Evolutionary conservation across 64 coral and sea anemone species (phyloP).

Genomic region (Pocillopora verrucosa): DNA sequence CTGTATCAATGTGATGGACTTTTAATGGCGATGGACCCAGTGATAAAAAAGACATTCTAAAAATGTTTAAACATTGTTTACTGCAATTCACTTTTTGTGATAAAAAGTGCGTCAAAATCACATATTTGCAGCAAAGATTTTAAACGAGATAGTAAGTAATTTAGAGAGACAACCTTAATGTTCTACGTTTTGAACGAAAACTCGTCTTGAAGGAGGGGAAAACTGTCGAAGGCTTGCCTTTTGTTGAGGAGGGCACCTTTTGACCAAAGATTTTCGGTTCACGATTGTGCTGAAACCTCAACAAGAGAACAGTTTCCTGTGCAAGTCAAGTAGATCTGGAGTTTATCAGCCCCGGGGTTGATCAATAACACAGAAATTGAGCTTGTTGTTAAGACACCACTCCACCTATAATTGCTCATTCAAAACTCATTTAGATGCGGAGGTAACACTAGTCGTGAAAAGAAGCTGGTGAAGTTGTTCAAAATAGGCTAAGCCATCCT

Average conservation of each 20-base stretch:
- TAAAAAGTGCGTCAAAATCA: conserved; percentile 32
- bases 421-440: conserved; percentile 39
- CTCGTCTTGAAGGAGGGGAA: background rate
- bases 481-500: no score
- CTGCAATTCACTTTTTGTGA: conserved; percentile 24
- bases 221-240: background rate
- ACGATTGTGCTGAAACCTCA: conserved; percentile 12
- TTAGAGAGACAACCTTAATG: background rate
- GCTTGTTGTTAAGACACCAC: conserved; percentile 26
- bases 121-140: conserved; percentile 21
- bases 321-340: conserved; percentile 8
- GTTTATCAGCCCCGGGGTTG: conserved; percentile 13
- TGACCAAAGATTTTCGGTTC: background rate
- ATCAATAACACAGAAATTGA: conserved; percentile 35
- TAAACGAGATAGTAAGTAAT: conserved; percentile 9
- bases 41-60: conserved; percentile 45
- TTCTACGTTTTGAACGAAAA: background rate
- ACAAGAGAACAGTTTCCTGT: conserved; percentile 11
- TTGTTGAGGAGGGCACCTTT: background rate
- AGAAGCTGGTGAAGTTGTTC: background rate
- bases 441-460: background rate
- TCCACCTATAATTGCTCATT: conserved; percentile 40
- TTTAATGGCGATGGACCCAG: conserved; percentile 41
- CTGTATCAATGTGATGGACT: conserved; percentile 24
- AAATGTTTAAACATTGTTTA: conserved; percentile 43